Conservation (phyloP, 2,888 invertebrate species). For the Hyalella azteca region DNA sequence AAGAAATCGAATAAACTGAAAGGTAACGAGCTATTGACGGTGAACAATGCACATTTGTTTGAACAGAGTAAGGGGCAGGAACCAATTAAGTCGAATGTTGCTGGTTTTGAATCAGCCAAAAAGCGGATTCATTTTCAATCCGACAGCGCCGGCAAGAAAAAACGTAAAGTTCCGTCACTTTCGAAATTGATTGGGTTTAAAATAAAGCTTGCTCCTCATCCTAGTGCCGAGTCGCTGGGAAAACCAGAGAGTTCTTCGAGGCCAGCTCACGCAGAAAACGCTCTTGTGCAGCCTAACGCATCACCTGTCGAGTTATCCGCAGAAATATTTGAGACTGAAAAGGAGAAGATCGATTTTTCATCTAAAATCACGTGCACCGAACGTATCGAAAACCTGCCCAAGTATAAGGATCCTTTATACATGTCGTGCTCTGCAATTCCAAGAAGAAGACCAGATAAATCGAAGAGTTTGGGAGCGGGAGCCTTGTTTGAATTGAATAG, state of each 20-base stretch:
- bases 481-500: neutral
- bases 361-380: neutral
- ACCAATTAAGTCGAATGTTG: neutral
- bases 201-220: slow-evolving; percentile 2
- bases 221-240: neutral
- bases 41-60: no score
- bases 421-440: neutral
- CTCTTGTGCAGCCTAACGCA: neutral
- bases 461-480: neutral
- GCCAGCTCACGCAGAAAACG: neutral
- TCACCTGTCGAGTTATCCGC: neutral
- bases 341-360: neutral
- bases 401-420: neutral
- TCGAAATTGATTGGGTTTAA: neutral
- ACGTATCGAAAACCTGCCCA: neutral
- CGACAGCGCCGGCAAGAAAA: neutral
- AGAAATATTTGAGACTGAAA: neutral
- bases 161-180: neutral
- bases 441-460: slow-evolving; percentile 20
- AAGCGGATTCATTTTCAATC: neutral
- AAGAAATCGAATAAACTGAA: neutral
- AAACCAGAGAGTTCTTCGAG: neutral
- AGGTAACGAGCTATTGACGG: neutral
- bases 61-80: no score
- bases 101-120: neutral